Conservation (phyloP, 2,113 vertebrate species). For the Accipiter virgatus region DNA sequence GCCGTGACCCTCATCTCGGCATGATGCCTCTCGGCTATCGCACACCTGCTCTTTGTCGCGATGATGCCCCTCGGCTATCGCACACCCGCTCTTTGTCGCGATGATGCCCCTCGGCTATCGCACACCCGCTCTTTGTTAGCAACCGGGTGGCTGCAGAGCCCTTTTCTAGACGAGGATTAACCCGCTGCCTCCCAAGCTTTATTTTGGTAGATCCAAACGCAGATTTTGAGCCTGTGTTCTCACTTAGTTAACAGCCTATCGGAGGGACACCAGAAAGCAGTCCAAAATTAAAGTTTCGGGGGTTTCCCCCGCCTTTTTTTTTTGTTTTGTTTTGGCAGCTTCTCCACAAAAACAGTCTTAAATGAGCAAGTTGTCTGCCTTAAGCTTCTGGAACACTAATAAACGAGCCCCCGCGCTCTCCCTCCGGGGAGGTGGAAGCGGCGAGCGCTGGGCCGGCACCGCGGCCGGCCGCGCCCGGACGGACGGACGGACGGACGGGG, state of each 20-base stretch:
- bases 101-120: fast-evolving
- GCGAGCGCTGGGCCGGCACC: fast-evolving
- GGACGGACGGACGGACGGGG: background rate
- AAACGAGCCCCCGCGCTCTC: background rate
- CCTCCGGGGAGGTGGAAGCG: background rate
- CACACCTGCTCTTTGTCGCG: background rate
- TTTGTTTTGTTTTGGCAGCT: background rate
- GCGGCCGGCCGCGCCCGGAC: no score
- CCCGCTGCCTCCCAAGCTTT: background rate
- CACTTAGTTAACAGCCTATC: background rate
- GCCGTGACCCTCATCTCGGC: fast-evolving
- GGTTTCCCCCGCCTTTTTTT: no score
- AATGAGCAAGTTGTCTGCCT: fast-evolving
- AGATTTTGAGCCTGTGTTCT: background rate
- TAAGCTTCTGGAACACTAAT: background rate
- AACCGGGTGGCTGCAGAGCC: background rate
- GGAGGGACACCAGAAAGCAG: background rate
- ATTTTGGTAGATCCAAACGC: fast-evolving
- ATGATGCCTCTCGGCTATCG: background rate
- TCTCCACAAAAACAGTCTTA: background rate
- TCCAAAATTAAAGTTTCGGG: background rate
- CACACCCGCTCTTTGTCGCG: no score
- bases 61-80: background rate
- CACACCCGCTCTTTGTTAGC: background rate
- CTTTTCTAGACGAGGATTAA: background rate